Conservation (phyloP, 2,113 vertebrate species). For the Chinchilla lanigera region DNA sequence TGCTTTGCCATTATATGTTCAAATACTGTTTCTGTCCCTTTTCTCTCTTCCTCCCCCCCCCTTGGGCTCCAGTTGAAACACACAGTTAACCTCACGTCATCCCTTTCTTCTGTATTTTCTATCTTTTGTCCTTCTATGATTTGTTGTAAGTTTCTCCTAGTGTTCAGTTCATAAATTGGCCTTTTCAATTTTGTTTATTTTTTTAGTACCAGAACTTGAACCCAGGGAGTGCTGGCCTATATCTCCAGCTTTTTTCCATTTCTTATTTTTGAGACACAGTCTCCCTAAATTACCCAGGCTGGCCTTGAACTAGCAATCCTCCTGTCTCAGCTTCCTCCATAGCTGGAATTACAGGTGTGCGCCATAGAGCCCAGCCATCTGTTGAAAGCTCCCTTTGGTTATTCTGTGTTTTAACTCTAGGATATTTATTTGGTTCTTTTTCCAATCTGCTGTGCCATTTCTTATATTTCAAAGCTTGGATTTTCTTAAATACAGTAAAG, state of each 20-base stretch:
- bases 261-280: background rate
- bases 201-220: background rate
- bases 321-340: background rate
- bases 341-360: background rate
- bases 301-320: background rate
- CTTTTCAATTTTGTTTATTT: background rate
- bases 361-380: background rate
- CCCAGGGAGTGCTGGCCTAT: background rate
- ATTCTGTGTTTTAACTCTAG: slow-evolving; percentile 13
- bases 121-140: slow-evolving; percentile 11
- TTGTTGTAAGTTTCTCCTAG: slow-evolving; percentile 28
- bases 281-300: background rate
- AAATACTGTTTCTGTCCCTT: slow-evolving; percentile 17
- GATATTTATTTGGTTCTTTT: slow-evolving; percentile 38
- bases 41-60: background rate
- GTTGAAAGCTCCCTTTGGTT: background rate
- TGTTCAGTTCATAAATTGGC: background rate
- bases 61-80: background rate
- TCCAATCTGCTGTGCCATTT: background rate
- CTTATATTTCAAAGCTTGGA: background rate
- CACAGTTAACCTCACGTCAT: background rate
- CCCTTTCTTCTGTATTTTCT: slow-evolving; percentile 8
- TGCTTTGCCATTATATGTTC: background rate
- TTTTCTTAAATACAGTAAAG: background rate
- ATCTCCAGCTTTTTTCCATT: background rate